These are phyloP conservation scores for Gobiocypris rarus DNA, from an alignment of 2,113 vertebrate genomes.

Conservation along the genomic window DNA sequence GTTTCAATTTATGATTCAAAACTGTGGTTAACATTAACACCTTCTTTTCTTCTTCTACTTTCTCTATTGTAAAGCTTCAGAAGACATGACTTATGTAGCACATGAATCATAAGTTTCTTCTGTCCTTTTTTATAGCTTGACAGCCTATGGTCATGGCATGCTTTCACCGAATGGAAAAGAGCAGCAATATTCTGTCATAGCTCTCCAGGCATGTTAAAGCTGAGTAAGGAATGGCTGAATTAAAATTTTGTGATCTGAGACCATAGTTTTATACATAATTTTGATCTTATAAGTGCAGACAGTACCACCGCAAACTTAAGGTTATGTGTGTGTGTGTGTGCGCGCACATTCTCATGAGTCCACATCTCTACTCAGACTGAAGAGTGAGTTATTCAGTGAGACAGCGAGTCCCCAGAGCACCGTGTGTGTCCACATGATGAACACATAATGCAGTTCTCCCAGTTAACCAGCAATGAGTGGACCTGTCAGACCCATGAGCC, in stretches of 20 bases:
- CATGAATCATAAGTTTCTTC: neutral
- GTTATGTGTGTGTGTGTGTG: neutral
- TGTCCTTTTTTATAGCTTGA: neutral
- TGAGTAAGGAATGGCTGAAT: neutral
- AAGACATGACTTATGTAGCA: neutral
- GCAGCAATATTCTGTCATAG: neutral
- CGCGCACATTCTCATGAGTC: slow-evolving; percentile 47
- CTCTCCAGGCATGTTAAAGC: neutral
- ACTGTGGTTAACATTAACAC: neutral
- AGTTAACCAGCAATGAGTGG: slow-evolving; percentile 51
- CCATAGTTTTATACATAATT: neutral
- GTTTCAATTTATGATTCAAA: neutral
- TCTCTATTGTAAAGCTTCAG: neutral
- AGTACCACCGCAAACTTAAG: neutral
- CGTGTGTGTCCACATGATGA: slow-evolving; percentile 48
- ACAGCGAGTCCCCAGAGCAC: slow-evolving; percentile 57
- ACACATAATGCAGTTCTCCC: slow-evolving; percentile 56
- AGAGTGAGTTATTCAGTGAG: slow-evolving; percentile 56
- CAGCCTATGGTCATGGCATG: neutral
- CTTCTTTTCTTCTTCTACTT: neutral
- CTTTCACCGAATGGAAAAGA: neutral
- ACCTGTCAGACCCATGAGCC: slow-evolving; percentile 53
- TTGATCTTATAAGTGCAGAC: neutral
- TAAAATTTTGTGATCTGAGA: neutral
- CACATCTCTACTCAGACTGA: slow-evolving; percentile 48